phyloP scores from a whole-genome alignment of 1,140 invertebrate genomes.

The Chionoecetes opilio region DNA sequence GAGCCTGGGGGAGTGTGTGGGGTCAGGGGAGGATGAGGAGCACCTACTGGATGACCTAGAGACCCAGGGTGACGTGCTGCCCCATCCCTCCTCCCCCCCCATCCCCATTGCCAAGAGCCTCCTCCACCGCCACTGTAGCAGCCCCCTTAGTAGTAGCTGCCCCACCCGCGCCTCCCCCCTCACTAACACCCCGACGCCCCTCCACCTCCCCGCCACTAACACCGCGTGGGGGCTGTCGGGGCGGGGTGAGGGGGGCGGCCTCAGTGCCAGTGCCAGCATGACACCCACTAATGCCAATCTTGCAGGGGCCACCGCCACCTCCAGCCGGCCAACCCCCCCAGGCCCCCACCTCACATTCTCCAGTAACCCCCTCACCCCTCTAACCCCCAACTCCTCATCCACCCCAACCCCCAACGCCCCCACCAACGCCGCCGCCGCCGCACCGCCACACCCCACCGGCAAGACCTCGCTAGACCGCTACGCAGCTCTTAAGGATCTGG shows the following conservation, averaged over 20 bases:
- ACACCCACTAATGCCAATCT: conserved; percentile 71
- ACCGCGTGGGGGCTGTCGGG: neutral
- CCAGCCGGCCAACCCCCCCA: conserved; percentile 72
- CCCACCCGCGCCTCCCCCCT: conserved; percentile 57
- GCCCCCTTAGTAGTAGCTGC: conserved; percentile 53
- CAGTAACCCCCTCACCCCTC: conserved; percentile 74
- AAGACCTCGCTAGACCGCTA: conserved; percentile 89
- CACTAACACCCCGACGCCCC: conserved; percentile 61
- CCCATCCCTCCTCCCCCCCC: neutral
- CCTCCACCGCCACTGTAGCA: conserved; percentile 30
- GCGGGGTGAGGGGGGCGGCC: conserved; percentile 23
- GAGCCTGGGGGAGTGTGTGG: neutral
- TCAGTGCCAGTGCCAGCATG: conserved; percentile 62
- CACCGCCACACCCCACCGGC: neutral
- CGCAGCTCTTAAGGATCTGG: conserved; percentile 92
- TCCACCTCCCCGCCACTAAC: conserved; percentile 69
- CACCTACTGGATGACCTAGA: neutral
- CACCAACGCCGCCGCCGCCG: neutral
- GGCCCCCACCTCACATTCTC: conserved; percentile 75
- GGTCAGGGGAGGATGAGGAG: neutral
- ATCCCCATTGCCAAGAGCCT: conserved; percentile 45
- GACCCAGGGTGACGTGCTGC: neutral
- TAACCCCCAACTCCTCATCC: conserved; percentile 67
- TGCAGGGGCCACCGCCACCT: conserved; percentile 71
- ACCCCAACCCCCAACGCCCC: conserved; percentile 44